These are phyloP conservation scores for Penaeus monodon DNA, from an alignment of 2,888 invertebrate species.

Conservation along the genomic window DNA sequence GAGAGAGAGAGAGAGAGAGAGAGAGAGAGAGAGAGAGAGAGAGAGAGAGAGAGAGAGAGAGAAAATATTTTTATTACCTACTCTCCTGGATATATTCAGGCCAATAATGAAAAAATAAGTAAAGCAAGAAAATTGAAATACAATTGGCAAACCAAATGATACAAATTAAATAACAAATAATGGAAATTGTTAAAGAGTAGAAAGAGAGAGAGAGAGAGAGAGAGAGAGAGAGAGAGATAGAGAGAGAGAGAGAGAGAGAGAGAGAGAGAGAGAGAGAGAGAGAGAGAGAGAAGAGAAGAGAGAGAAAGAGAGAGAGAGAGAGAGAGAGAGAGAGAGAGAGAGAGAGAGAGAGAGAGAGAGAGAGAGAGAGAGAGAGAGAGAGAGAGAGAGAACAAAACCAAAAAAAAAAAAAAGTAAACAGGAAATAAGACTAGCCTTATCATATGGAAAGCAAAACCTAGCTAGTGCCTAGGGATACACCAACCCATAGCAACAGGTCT, in stretches of 20 bases:
- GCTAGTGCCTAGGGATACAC: too few species aligned
- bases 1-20: neutral
- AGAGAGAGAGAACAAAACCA: neutral
- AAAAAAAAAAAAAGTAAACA: too few species aligned
- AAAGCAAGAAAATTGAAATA: too few species aligned
- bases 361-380: neutral
- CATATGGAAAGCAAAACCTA: too few species aligned
- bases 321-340: slow-evolving; percentile 12
- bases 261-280: neutral
- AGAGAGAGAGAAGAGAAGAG: neutral
- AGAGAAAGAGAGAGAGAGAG: neutral
- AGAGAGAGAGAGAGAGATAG: slow-evolving; percentile 11
- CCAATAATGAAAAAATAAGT: too few species aligned
- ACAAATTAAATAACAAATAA: too few species aligned
- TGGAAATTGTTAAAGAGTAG: neutral
- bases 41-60: slow-evolving; percentile 9
- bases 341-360: slow-evolving; percentile 19
- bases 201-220: slow-evolving; percentile 9
- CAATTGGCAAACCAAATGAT: too few species aligned
- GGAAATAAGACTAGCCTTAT: too few species aligned
- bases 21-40: neutral
- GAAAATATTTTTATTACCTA: neutral
- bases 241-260: slow-evolving; percentile 8
- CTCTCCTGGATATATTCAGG: too few species aligned
- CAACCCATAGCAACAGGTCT: too few species aligned